These are phyloP conservation scores for Aporophyla nigra DNA, from an alignment of 2,888 invertebrate genomes.

Conservation along the genomic window DNA sequence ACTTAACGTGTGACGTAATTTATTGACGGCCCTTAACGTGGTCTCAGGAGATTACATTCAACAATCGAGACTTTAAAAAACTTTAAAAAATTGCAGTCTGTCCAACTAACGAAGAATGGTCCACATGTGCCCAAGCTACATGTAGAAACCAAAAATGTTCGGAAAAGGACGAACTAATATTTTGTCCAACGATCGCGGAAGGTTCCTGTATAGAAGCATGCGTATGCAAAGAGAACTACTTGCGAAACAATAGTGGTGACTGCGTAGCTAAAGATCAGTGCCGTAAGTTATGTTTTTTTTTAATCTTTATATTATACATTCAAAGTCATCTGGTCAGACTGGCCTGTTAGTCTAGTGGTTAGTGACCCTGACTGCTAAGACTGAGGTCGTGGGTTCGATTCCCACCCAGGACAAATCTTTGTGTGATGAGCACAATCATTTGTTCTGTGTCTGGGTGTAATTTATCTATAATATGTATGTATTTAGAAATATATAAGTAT, in stretches of 20 bases:
- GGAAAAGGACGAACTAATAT: slow-evolving; percentile 13
- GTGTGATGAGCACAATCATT: no score
- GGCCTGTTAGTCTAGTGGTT: no score
- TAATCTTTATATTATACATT: neutral
- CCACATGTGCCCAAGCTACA: slow-evolving; percentile 48
- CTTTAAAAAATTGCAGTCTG: slow-evolving; percentile 2
- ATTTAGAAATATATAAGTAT: no score
- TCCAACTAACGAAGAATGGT: slow-evolving; percentile 32
- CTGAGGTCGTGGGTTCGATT: no score
- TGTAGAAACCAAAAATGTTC: slow-evolving; percentile 49
- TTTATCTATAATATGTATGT: no score
- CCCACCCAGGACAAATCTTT: no score
- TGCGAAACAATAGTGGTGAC: slow-evolving; percentile 26
- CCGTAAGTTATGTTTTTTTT: slow-evolving; percentile 27
- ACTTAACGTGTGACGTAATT: neutral
- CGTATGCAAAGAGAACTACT: slow-evolving; percentile 27
- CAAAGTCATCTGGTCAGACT: no score
- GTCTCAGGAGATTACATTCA: neutral
- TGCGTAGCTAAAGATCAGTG: slow-evolving; percentile 40
- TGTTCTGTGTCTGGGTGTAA: no score
- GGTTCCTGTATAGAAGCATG: slow-evolving; percentile 29
- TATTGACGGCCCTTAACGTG: neutral
- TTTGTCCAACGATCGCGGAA: slow-evolving; percentile 5
- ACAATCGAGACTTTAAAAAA: neutral
- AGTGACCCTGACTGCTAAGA: no score